These are phyloP conservation scores for Sycobia sp. DNA, from an alignment of 1,140 invertebrate species.

Conservation along the genomic window DNA sequence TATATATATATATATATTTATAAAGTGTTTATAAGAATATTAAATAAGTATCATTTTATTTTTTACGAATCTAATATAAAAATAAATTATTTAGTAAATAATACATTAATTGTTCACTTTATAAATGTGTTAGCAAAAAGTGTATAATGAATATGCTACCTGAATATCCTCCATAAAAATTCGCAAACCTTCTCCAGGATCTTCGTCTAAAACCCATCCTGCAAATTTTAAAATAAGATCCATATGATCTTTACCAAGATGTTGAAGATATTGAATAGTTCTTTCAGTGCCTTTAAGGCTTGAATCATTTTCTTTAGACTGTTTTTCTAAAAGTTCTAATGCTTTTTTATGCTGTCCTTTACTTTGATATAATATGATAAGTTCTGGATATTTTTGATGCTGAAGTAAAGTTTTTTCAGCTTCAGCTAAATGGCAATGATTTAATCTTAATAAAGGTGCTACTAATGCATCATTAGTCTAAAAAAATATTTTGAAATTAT, in stretches of 20 bases:
- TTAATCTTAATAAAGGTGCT: conserved; percentile 87
- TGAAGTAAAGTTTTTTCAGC: conserved; percentile 87
- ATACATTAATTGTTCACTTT: too few species aligned
- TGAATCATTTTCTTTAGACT: conserved; percentile 78
- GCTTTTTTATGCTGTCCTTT: conserved; percentile 92
- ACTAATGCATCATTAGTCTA: conserved; percentile 94
- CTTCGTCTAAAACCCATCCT: conserved; percentile 86
- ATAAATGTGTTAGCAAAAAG: too few species aligned
- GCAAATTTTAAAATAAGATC: conserved; percentile 93
- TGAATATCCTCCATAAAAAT: conserved; percentile 92
- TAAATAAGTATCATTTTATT: too few species aligned
- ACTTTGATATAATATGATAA: conserved; percentile 94
- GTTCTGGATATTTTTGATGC: conserved; percentile 87
- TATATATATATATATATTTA: too few species aligned
- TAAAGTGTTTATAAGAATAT: too few species aligned
- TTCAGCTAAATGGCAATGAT: conserved; percentile 94
- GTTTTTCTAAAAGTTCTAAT: conserved; percentile 83
- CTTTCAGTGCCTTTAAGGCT: conserved; percentile 79
- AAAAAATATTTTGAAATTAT: conserved; percentile 41
- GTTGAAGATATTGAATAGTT: conserved; percentile 91
- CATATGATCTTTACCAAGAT: conserved; percentile 84
- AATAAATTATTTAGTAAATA: too few species aligned
- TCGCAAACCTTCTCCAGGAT: conserved; percentile 88
- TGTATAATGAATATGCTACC: too few species aligned
- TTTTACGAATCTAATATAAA: too few species aligned